phyloP scores from a whole-genome alignment of 2,113 vertebrate genomes.

The Antennarius striatus region DNA sequence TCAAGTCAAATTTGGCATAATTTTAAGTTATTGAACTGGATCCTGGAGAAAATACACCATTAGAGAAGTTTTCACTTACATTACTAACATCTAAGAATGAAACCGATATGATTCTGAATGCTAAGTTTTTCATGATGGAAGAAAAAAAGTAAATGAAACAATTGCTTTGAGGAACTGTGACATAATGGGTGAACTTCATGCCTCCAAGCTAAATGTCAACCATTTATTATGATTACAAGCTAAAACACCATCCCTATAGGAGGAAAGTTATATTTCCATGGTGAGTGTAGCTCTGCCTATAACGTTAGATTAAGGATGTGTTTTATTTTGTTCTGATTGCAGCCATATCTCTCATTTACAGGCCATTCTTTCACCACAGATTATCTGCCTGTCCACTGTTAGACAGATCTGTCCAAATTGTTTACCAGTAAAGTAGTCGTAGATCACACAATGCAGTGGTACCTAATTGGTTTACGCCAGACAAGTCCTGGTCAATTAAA shows the following conservation, averaged over 20 bases:
- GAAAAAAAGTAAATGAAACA: too few species aligned
- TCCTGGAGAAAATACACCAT: too few species aligned
- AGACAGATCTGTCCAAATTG: constrained; percentile 48
- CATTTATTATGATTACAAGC: background rate
- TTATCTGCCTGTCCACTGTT: constrained; percentile 26
- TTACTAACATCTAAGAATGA: too few species aligned
- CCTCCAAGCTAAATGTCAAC: background rate
- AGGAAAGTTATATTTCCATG: background rate
- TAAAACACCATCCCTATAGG: background rate
- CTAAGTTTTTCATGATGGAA: too few species aligned
- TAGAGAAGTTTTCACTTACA: too few species aligned
- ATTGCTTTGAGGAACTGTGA: too few species aligned
- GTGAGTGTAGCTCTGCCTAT: background rate
- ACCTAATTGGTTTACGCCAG: constrained; percentile 72
- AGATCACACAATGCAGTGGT: constrained; percentile 65
- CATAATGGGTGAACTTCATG: too few species aligned
- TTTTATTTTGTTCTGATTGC: background rate
- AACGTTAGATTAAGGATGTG: background rate
- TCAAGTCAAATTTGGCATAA: too few species aligned
- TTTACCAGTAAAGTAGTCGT: constrained; percentile 68
- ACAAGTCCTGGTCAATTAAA: constrained; percentile 76
- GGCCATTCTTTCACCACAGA: constrained; percentile 12
- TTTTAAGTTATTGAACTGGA: too few species aligned
- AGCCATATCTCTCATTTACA: constrained; percentile 31
- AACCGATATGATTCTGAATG: too few species aligned